Evolutionary conservation across 2,113 vertebrate genomes (phyloP).

Genomic region (Erpornis zantholeuca): DNA sequence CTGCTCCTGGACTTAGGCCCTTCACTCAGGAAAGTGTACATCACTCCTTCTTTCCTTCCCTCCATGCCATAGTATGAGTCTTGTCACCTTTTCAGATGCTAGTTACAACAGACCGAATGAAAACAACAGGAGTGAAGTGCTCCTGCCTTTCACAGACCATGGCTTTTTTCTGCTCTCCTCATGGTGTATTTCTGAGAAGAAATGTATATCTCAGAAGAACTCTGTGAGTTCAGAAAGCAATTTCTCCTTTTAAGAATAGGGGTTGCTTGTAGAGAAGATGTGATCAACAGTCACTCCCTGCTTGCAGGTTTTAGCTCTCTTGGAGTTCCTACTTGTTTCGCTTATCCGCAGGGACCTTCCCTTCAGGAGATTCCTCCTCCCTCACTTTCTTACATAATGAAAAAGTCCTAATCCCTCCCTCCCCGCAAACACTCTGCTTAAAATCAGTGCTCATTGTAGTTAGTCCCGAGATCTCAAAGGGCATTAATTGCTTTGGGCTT

Average conservation of each 20-base stretch:
- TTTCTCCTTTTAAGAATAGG: background rate
- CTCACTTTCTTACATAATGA: background rate
- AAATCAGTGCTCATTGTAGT: conserved; percentile 13
- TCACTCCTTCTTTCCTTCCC: background rate
- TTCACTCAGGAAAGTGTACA: background rate
- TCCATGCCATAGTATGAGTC: background rate
- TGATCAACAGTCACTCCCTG: background rate
- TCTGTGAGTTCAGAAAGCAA: background rate
- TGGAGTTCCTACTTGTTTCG: background rate
- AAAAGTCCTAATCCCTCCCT: background rate
- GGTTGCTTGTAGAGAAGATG: background rate
- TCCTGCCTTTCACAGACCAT: background rate
- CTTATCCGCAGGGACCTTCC: background rate
- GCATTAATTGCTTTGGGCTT: conserved; percentile 31
- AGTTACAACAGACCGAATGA: background rate
- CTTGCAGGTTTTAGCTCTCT: background rate
- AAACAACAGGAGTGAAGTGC: background rate
- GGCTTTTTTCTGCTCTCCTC: fast-evolving
- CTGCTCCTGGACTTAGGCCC: background rate
- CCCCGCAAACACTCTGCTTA: background rate
- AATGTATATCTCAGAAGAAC: background rate
- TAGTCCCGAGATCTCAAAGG: background rate
- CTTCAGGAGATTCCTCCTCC: background rate
- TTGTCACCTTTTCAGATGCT: background rate
- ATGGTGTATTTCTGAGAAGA: background rate